Base-by-base conservation (phyloP, 2,797 vertebrate species). In the Adelosebastes latens region DNA sequence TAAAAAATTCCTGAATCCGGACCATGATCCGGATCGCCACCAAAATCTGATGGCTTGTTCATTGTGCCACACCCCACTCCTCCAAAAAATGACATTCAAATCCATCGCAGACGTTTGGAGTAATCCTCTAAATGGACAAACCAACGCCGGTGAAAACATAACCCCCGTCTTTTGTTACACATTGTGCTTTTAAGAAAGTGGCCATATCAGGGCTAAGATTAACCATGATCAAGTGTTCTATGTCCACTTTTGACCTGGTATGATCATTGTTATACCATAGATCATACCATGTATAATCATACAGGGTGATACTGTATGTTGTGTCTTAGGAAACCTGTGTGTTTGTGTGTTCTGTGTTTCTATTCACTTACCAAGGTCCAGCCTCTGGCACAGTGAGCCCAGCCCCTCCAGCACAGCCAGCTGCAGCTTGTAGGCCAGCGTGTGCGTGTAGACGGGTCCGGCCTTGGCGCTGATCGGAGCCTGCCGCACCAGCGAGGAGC, bases 351-450 rank as follows among this genome's bases (percentile, higher is more conserved):
- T 36, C 18, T 71, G 67, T 52, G 32, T 65, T 69, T 72, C 5
- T 68, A 2, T 24, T 64, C 34, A 24, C 97, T 93, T 93, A 99
- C 98, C 96, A 62, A 99, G 93, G 81, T 97, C 96, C 83, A 99
- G 87, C 20, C 87, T 93, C 82, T 96, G 89, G 7, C 97, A 98
- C 49, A 99, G 96, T 0, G 96, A 92, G 2, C 98, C 98, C 75
- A 99, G 95, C 2, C 98, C 97, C 91, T 97, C 95, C 82, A 99
- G 89, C 22, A 98, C 95, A 0, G 97, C 96, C 81, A 98, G 93
- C 92, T 99, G 98, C 78, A 99, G 84, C 89, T 98, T 99, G 96
- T 97, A 99, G 87, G 97, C 96, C 72, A 98, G 88, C 0, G 95
- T 98, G 93, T 98, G 97, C 24, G 78, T 93, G 95, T 99, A 99